Conservation (phyloP, 2,797 vertebrate genomes). For the Enteromius anoplus region DNA sequence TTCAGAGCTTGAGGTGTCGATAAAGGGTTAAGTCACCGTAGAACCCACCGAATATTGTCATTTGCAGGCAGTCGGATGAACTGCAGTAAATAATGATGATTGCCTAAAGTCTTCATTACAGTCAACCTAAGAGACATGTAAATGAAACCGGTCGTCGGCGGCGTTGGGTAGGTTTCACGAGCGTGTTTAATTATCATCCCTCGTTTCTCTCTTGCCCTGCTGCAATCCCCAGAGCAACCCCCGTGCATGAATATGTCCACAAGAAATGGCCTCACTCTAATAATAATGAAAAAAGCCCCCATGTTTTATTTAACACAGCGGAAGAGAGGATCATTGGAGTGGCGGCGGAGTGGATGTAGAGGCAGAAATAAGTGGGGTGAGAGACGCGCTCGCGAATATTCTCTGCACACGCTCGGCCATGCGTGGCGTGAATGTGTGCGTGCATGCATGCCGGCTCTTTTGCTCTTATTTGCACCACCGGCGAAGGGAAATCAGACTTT, state of each 20-base stretch:
- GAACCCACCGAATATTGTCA: constrained; percentile 49
- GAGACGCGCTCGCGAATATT: constrained; percentile 39
- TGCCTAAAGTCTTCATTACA: constrained; percentile 72
- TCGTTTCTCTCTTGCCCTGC: constrained; percentile 57
- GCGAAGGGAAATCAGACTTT: constrained; percentile 67
- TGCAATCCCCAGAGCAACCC: constrained; percentile 58
- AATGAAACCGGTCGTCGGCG: constrained; percentile 66
- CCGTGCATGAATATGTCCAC: constrained; percentile 63
- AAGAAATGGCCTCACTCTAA: constrained; percentile 58
- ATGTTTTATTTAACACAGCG: constrained; percentile 74
- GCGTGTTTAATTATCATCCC: constrained; percentile 75
- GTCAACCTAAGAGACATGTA: constrained; percentile 68
- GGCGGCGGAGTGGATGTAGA: constrained; percentile 63
- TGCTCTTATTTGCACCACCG: constrained; percentile 44
- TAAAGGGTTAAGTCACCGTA: constrained; percentile 60
- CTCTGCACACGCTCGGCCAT: constrained; percentile 25
- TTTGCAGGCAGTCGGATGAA: constrained; percentile 35
- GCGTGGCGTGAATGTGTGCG: constrained; percentile 32
- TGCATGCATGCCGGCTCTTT: constrained; percentile 28
- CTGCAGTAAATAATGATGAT: constrained; percentile 71
- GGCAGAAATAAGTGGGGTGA: constrained; percentile 62
- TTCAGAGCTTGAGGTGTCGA: constrained; percentile 45
- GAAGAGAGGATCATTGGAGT: constrained; percentile 65
- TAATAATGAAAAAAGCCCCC: constrained; percentile 60
- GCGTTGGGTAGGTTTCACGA: constrained; percentile 66